These are phyloP conservation scores for Drosophila baimaii DNA, from an alignment of 1,140 invertebrate genomes.

Conservation along the genomic window DNA sequence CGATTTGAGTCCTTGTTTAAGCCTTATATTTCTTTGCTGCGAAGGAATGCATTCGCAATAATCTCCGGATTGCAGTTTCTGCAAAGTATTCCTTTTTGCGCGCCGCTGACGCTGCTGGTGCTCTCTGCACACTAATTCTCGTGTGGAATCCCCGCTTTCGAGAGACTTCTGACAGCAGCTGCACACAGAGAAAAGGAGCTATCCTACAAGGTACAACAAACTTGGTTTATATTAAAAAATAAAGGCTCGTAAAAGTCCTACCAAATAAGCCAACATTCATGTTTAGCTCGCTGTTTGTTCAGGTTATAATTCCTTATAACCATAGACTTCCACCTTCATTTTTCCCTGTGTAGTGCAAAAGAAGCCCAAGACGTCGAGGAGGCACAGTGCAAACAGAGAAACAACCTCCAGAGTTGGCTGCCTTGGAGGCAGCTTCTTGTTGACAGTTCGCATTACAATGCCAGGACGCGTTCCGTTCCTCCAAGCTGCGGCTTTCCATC, in stretches of 20 bases:
- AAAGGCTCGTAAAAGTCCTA: neutral
- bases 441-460: conserved; percentile 80
- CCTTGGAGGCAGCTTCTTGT: conserved; percentile 70
- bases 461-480: conserved; percentile 61
- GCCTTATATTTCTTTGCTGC: conserved; percentile 22
- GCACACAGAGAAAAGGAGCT: conserved; percentile 8
- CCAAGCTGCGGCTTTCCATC: conserved; percentile 36
- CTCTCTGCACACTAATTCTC: conserved; percentile 60
- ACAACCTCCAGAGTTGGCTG: conserved; percentile 56
- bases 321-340: neutral
- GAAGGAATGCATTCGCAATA: conserved; percentile 46
- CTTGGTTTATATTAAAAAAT: neutral
- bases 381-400: conserved; percentile 38
- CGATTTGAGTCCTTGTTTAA: conserved; percentile 28
- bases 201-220: neutral
- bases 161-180: conserved; percentile 42
- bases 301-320: too few species aligned
- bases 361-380: conserved; percentile 14
- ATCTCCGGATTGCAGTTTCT: conserved; percentile 51
- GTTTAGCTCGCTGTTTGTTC: too few species aligned
- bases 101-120: conserved; percentile 20
- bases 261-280: too few species aligned
- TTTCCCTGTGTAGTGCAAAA: conserved; percentile 1
- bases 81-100: conserved; percentile 44
- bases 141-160: conserved; percentile 44